Evolutionary conservation across 2,113 vertebrate genomes (phyloP).

Genomic region (Opisthocomus hoazin): DNA sequence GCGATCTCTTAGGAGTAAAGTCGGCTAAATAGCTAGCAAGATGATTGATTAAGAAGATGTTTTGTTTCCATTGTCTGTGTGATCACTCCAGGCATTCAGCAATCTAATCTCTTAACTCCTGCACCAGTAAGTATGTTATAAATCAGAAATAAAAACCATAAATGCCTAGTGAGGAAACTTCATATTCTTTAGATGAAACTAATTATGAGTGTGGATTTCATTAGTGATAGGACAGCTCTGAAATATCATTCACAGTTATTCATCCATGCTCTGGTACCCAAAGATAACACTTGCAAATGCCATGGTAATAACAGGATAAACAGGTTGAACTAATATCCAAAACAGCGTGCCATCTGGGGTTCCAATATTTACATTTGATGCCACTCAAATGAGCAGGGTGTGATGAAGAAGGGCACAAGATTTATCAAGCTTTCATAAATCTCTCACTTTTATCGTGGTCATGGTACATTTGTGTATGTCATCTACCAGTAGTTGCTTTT

Average conservation of each 20-base stretch:
- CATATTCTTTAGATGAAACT: slow-evolving; percentile 38
- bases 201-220: slow-evolving; percentile 61
- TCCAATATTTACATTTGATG: slow-evolving; percentile 21
- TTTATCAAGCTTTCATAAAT: not conserved
- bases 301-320: slow-evolving; percentile 48
- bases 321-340: slow-evolving; percentile 48
- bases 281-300: slow-evolving; percentile 43
- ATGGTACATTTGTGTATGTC: not conserved
- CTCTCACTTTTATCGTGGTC: not conserved
- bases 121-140: slow-evolving; percentile 21
- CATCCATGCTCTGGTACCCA: slow-evolving; percentile 24
- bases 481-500: not conserved
- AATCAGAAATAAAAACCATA: slow-evolving; percentile 43
- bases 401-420: not conserved
- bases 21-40: slow-evolving; percentile 20
- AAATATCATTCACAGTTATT: slow-evolving; percentile 40
- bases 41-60: slow-evolving; percentile 58
- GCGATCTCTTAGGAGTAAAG: slow-evolving; percentile 28
- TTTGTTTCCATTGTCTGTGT: slow-evolving; percentile 50
- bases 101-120: slow-evolving; percentile 49
- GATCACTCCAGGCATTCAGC: slow-evolving; percentile 33
- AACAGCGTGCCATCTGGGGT: slow-evolving; percentile 13
- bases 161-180: slow-evolving; percentile 35
- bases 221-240: slow-evolving; percentile 50
- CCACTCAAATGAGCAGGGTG: not conserved